Evolutionary conservation across 2,797 vertebrate genomes (phyloP), one percentile per base, ranked within the genome.

Genomic region (Mus caroli): DNA sequence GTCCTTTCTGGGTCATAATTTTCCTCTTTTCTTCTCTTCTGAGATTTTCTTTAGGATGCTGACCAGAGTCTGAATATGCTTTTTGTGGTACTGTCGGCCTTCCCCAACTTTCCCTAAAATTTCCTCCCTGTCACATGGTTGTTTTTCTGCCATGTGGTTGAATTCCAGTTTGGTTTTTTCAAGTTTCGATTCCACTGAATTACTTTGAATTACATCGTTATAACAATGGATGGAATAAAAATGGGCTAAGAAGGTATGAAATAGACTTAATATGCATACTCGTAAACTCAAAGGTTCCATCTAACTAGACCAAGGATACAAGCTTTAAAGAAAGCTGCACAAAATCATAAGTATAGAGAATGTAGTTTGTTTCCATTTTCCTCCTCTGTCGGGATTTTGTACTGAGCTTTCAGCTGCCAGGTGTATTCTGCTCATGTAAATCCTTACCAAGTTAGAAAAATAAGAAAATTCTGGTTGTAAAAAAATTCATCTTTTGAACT

Each of bases 191-290:
- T 50, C 50, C 50, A 50, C 50, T 62, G 80, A 83, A 26, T 37
- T 83, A 7, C 14, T 52, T 87, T 71, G 75, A 96, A 62, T 95
- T 88, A 82, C n/a, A 28, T 83, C 94, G 37, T 75, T 67, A 85
- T 76, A 94, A 71, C 56, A 95, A 96, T 43, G 0, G 22, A 95
- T 93, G 50, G 64, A 34, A 13, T 85, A 94, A 95, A 93, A 95
- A 60, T 92, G 64, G 46, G 13, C 46, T 80, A 71, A 28, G 37
- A 96, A 90, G 34, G 94, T 80, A 40, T 80, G 43, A 93, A 64
- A 67, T 90, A 37, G 40, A 91, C 71, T 92, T 93, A 90, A 78
- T 90, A 78, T 50, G 17, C 46, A 85, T 79, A 69, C 6, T 76
- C 15, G 80, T 2, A 46, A 31, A 20, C 85, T 95, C 87, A 64